phyloP scores from a whole-genome alignment of 2,113 vertebrate species.

The Paratilapia polleni region DNA sequence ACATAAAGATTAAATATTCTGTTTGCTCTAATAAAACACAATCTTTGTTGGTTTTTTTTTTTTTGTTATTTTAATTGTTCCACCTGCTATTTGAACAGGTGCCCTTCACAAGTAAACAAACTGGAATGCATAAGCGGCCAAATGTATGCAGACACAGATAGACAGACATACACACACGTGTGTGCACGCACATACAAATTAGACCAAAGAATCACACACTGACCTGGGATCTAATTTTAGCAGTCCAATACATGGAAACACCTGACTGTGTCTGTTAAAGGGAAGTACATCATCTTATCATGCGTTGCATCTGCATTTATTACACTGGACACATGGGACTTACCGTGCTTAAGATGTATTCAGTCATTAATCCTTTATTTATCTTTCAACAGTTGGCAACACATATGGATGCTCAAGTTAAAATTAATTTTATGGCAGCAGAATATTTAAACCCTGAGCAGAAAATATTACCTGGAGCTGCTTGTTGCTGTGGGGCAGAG shows the following conservation, averaged over 20 bases:
- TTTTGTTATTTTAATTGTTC: neutral
- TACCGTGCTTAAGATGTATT: neutral
- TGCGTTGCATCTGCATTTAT: constrained; percentile 31
- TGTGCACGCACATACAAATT: constrained; percentile 17
- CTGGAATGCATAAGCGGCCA: constrained; percentile 24
- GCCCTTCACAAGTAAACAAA: constrained; percentile 41
- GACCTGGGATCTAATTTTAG: constrained; percentile 75
- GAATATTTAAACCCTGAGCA: neutral
- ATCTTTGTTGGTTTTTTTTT: no score
- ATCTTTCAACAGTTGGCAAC: neutral
- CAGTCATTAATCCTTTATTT: neutral
- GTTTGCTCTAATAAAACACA: neutral
- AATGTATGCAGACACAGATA: neutral
- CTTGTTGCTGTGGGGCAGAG: neutral
- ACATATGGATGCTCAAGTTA: neutral
- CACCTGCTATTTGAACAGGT: constrained; percentile 38
- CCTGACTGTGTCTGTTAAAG: constrained; percentile 67
- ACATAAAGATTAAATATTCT: neutral
- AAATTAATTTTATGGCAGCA: neutral
- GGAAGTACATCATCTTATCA: constrained; percentile 36
- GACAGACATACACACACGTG: neutral
- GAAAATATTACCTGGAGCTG: neutral
- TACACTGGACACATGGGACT: neutral
- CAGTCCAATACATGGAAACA: constrained; percentile 51
- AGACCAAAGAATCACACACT: constrained; percentile 53